Conservation (phyloP, 2,797 vertebrate species). For the Rhincodon typus region DNA sequence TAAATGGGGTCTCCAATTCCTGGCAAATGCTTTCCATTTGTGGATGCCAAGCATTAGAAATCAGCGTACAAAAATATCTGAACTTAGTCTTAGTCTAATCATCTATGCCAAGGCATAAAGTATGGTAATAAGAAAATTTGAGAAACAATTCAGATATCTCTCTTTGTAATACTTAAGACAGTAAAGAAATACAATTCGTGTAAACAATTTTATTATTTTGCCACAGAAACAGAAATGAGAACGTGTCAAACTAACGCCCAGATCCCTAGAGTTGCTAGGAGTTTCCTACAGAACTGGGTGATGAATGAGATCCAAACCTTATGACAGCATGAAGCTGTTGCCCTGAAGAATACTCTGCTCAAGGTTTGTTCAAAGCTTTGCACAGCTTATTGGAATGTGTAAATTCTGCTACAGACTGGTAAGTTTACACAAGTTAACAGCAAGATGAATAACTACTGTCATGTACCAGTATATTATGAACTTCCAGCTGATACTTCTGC, state of each 20-base stretch:
- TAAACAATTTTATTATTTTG: neutral
- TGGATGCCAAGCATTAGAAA: neutral
- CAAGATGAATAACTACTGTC: neutral
- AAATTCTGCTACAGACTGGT: too few relatives aligned
- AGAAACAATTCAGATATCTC: neutral
- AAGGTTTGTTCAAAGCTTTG: neutral
- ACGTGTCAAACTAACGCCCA: neutral
- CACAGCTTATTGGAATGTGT: neutral
- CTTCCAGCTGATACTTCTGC: too few relatives aligned
- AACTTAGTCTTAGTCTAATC: neutral
- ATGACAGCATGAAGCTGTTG: neutral
- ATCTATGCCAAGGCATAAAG: neutral
- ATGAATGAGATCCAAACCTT: neutral
- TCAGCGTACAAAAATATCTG: neutral
- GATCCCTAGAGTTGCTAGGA: neutral
- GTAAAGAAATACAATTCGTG: neutral
- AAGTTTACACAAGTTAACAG: neutral
- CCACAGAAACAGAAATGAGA: neutral
- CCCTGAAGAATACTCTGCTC: neutral
- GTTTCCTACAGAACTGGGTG: neutral
- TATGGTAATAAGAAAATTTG: neutral
- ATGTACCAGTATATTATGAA: too few relatives aligned
- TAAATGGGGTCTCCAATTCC: neutral
- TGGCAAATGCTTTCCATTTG: neutral
- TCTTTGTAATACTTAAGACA: neutral